These are phyloP conservation scores for Acrossocheilus fasciatus DNA, from an alignment of 2,797 vertebrate species.

Conservation along the genomic window DNA sequence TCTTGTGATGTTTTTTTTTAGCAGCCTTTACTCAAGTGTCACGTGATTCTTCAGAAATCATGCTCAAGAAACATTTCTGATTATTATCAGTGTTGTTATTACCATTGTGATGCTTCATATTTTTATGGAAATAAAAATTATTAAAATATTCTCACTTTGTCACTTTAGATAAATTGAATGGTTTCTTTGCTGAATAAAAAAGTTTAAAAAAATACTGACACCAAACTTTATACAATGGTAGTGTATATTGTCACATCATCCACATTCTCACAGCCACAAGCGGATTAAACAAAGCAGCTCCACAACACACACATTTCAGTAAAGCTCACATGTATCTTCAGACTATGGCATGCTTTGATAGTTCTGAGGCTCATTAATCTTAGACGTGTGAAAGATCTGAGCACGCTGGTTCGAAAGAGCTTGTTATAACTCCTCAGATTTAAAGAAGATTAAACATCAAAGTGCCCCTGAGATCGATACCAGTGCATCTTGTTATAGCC, in stretches of 20 bases:
- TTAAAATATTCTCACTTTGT: neutral
- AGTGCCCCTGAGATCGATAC: constrained; percentile 23
- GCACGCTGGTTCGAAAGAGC: constrained; percentile 32
- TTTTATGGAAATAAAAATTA: neutral
- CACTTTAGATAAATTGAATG: neutral
- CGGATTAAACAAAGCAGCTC: neutral
- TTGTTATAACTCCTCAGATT: constrained; percentile 40
- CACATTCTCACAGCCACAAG: neutral
- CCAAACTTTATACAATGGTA: neutral
- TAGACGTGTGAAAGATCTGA: constrained; percentile 19
- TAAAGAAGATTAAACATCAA: constrained; percentile 51
- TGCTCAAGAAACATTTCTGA: neutral
- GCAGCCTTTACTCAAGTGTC: neutral
- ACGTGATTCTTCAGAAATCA: neutral
- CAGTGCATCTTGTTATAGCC: constrained; percentile 38
- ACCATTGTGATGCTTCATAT: neutral
- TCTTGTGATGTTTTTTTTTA: neutral
- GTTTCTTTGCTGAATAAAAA: neutral
- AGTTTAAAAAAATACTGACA: neutral
- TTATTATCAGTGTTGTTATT: neutral
- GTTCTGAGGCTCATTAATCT: constrained; percentile 30
- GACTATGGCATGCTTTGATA: constrained; percentile 11
- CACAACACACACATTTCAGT: constrained; percentile 5
- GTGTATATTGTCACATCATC: neutral
- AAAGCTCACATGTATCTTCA: constrained; percentile 1